Evolutionary conservation across 1,140 invertebrate genomes (phyloP).

Genomic region (Bombyx mori): DNA sequence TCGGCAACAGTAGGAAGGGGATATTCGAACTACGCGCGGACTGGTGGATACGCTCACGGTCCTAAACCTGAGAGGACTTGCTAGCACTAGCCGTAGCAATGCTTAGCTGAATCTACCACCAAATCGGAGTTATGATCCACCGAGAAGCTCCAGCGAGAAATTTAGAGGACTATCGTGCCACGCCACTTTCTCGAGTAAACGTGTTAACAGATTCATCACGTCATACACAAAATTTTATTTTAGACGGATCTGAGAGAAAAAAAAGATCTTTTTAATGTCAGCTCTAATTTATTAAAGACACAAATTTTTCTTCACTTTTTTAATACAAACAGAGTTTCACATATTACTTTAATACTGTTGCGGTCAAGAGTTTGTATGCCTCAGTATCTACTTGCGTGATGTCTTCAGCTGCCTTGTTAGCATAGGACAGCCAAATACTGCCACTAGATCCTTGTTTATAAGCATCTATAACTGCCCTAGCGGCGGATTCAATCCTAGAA

Average conservation of each 20-base stretch:
- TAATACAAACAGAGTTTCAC: neutral
- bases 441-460: constrained; percentile 19
- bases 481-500: constrained; percentile 22
- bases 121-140: no score
- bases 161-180: neutral
- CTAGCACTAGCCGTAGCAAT: no score
- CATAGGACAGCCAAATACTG: constrained; percentile 15
- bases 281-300: neutral
- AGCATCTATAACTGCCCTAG: constrained; percentile 13
- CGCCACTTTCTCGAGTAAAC: neutral
- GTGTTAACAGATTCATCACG: neutral
- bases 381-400: constrained; percentile 12
- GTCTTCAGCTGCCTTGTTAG: constrained; percentile 15
- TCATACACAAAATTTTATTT: neutral
- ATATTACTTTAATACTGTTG: neutral
- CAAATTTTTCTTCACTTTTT: neutral
- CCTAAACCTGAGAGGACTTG: no score
- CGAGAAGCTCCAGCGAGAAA: no score
- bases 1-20: neutral
- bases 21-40: no score
- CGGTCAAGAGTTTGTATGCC: constrained; percentile 4
- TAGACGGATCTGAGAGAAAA: neutral
- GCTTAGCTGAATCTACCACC: no score
- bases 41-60: no score
- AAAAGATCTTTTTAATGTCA: neutral